Percentiles rank a stretch among this genome's conserved stretches.
Conservation (phyloP, 2,888 invertebrate species). For the Callyntrura guangdongensis region DNA sequence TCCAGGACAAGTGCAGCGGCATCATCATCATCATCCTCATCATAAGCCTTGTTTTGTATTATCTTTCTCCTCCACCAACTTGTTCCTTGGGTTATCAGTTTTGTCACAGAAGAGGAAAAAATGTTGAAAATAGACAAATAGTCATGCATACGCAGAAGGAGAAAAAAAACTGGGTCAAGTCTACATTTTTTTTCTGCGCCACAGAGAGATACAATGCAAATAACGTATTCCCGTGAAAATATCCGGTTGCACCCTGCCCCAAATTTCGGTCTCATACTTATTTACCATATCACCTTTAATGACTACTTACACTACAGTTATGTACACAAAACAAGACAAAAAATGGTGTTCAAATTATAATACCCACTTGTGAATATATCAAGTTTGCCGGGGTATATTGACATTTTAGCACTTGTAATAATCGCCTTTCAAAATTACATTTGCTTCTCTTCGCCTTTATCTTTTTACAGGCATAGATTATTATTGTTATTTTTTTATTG, state of each 20-base stretch:
- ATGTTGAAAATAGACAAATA: background rate
- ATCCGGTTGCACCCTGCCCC: slow-evolving; percentile 53
- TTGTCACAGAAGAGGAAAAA: background rate
- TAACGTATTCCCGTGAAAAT: background rate
- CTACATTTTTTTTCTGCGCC: slow-evolving; percentile 18
- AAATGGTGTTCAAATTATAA: background rate
- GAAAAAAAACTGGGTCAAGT: slow-evolving; percentile 11
- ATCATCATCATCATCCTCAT: background rate
- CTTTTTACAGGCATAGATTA: background rate
- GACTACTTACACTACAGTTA: slow-evolving; percentile 5
- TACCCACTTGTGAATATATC: background rate
- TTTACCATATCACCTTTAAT: background rate
- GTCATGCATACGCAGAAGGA: background rate
- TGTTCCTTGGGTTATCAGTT: background rate
- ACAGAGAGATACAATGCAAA: background rate
- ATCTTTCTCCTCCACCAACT: slow-evolving; percentile 1
- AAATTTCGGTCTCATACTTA: background rate
- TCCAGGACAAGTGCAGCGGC: too few relatives aligned
- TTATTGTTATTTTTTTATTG: slow-evolving; percentile 8
- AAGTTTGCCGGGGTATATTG: too few relatives aligned
- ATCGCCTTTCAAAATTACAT: too few relatives aligned
- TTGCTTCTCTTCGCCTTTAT: background rate
- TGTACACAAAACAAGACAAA: background rate
- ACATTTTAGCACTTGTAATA: too few relatives aligned
- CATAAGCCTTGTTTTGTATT: background rate